Base-by-base conservation (phyloP, 2,888 invertebrate species). In the Nesidiocoris tenuis region DNA sequence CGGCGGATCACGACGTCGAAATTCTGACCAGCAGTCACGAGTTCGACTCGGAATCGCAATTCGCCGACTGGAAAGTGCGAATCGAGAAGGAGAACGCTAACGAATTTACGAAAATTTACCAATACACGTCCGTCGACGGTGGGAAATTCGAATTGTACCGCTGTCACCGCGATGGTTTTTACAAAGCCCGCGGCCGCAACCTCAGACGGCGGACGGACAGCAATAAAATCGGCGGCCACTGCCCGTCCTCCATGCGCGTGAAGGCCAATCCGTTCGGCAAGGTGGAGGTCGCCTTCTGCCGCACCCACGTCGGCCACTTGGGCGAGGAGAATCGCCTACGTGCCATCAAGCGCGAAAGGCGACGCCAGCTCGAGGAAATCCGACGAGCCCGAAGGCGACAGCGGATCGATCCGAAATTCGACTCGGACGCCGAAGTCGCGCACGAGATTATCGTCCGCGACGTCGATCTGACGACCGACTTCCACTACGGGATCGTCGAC, bases 131-230 rank as follows among this genome's bases (percentile, higher is more conserved):
- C 63, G 18, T 21, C 63, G 21, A 18, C 22, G 23, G 18, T 9
- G 16, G 23, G 23, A 59, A n/a, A 19, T n/a, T 59, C 19, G 19
- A 18, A 59, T 18, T 59, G n/a, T 59, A 18, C 19, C 59, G 59
- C n/a, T 59, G 59, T n/a, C 19, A 59, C 59, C 59, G 59, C 19
- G 59, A 59, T n/a, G 59, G 59, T 3, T n/a, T 59, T 19, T 59
- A 18, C 19, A 59, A 59, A 59, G 19, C 7, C 3, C 59, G 59
- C 19, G 59, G 59, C 3, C 59, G 59, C 5, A 19, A 59, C 19
- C 19, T 59, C 7, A 3, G n/a, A 5, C 59, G 59, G 5, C 39
- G 39, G 39, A 39, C 39, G 39, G 59, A n/a, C n/a, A 59, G 59
- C 19, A 19, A 18, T 59, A 59, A 59, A 59, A 59, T 59, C n/a